Conservation (phyloP, 1,140 invertebrate genomes). For the Bombus confusus region DNA sequence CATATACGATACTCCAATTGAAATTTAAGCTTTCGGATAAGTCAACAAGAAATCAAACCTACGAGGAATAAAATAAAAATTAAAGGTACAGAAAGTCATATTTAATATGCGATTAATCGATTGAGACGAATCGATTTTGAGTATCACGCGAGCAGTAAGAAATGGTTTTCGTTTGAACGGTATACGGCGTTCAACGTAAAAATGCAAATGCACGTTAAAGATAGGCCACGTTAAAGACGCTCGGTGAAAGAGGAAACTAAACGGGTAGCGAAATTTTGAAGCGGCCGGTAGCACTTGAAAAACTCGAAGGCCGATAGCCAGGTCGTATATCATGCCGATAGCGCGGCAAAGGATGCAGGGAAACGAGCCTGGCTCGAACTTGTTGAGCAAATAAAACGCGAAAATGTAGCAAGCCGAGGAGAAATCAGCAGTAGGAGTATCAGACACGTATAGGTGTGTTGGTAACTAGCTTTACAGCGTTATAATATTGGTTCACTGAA, state of each 20-base stretch:
- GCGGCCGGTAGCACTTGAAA: slow-evolving; percentile 9
- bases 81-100: background rate
- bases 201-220: slow-evolving; percentile 24
- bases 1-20: no score
- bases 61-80: background rate
- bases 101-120: background rate
- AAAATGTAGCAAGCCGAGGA: background rate
- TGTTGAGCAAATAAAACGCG: slow-evolving; percentile 31
- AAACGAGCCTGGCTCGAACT: slow-evolving; percentile 6
- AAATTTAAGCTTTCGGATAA: no score
- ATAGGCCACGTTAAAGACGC: slow-evolving; percentile 18
- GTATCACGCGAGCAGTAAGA: background rate
- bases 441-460: background rate
- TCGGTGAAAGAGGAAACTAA: slow-evolving; percentile 16
- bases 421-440: background rate
- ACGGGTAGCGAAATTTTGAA: slow-evolving; percentile 31
- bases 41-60: no score
- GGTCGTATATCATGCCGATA: slow-evolving; percentile 53
- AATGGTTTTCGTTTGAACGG: slow-evolving; percentile 11
- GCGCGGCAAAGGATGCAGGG: slow-evolving; percentile 24
- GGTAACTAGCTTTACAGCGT: slow-evolving; percentile 1
- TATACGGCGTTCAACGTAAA: background rate
- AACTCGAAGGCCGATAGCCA: slow-evolving; percentile 38
- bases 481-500: slow-evolving; percentile 39
- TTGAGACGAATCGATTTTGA: background rate